A percentile compares a stretch with the other conserved stretches of the same genome.
Conservation (phyloP, 2,113 vertebrate genomes). For the Semicossyphus pulcher region DNA sequence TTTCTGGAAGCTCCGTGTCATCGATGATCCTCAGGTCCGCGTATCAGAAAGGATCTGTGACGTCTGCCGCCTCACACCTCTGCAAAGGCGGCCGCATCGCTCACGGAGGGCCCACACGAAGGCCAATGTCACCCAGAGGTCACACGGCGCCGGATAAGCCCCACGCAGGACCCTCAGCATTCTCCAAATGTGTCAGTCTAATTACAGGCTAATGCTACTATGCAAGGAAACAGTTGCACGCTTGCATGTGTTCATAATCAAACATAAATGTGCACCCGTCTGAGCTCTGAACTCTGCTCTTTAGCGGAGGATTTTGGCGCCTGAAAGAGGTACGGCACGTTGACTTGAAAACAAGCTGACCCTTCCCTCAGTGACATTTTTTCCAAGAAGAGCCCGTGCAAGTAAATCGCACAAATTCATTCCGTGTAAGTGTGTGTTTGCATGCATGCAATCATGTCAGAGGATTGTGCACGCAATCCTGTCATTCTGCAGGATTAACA, state of each 20-base stretch:
- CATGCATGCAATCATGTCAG: constrained; percentile 48
- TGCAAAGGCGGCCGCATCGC: constrained; percentile 28
- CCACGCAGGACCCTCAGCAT: constrained; percentile 51
- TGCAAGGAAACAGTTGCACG: constrained; percentile 51
- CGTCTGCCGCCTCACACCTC: constrained; percentile 46
- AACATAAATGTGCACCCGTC: constrained; percentile 9
- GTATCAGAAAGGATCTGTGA: constrained; percentile 50
- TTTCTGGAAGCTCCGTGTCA: constrained; percentile 47
- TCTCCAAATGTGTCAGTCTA: constrained; percentile 67
- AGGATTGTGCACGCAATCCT: constrained; percentile 45
- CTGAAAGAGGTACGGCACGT: constrained; percentile 38
- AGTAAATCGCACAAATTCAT: constrained; percentile 28
- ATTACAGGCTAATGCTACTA: constrained; percentile 68
- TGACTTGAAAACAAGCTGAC: constrained; percentile 51
- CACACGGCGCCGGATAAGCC: constrained; percentile 43
- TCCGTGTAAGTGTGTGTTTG: constrained; percentile 28
- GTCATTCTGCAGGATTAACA: constrained; percentile 69
- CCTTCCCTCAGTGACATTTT: constrained; percentile 42
- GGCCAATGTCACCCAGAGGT: constrained; percentile 64
- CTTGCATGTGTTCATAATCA: constrained; percentile 49
- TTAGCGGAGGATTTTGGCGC: constrained; percentile 48
- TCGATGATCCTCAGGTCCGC: constrained; percentile 31
- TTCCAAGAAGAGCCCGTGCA: constrained; percentile 27
- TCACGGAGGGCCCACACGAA: constrained; percentile 32
- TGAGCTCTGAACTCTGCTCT: constrained; percentile 63